Percentiles rank a stretch among this genome's conserved stretches.
Evolutionary conservation across 2,888 invertebrate genomes (phyloP).

Genomic region (Dusona sp.): DNA sequence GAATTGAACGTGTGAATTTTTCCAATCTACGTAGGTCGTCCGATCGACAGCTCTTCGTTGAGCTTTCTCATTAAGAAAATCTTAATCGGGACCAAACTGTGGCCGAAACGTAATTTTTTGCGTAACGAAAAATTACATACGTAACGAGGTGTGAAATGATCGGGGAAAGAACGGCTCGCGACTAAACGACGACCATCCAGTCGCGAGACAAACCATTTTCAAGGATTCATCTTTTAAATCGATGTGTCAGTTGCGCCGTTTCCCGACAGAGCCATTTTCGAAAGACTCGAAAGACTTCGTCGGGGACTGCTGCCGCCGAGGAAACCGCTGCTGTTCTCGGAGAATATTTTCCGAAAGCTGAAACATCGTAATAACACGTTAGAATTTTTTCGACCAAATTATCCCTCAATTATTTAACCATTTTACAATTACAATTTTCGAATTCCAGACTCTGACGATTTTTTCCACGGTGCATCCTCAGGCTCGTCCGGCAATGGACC

Average conservation of each 20-base stretch:
- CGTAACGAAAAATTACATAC: background rate
- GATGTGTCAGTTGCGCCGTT: constrained; percentile 81
- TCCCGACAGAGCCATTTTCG: constrained; percentile 89
- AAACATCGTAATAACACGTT: constrained; percentile 71
- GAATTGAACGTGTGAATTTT: constrained; percentile 24
- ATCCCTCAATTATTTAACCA: constrained; percentile 15
- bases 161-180: background rate
- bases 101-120: constrained; percentile 2
- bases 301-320: constrained; percentile 91
- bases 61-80: background rate
- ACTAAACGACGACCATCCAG: background rate
- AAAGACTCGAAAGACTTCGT: constrained; percentile 92
- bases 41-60: background rate
- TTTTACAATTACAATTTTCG: constrained; percentile 93
- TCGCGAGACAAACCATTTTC: background rate
- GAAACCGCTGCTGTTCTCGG: constrained; percentile 89
- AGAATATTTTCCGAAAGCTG: constrained; percentile 96
- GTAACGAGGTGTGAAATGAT: background rate
- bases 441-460: constrained; percentile 92
- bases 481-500: constrained; percentile 98
- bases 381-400: constrained; percentile 26
- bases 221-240: constrained; percentile 63
- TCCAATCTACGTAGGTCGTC: constrained; percentile 1
- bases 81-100: background rate
- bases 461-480: constrained; percentile 98